These are phyloP conservation scores for Lepus oiostolus DNA, from an alignment of 2,797 vertebrate species.

Conservation along the genomic window DNA sequence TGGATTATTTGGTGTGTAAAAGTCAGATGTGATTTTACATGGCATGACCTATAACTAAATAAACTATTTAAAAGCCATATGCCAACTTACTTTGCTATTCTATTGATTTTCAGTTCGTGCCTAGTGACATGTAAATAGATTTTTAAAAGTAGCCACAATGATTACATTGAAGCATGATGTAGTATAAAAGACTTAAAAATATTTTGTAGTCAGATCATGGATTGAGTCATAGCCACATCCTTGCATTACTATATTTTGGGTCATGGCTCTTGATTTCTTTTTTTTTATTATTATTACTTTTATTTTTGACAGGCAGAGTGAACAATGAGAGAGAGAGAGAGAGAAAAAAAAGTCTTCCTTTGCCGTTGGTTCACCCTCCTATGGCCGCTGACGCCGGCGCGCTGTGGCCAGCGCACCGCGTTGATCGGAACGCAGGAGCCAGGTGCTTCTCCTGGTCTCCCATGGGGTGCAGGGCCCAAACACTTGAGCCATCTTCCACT, in stretches of 20 bases:
- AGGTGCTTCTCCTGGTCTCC: no score
- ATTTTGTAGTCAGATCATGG: neutral
- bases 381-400: no score
- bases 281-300: no score
- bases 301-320: no score
- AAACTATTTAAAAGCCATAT: constrained; percentile 72
- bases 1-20: constrained; percentile 79
- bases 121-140: constrained; percentile 11
- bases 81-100: constrained; percentile 30
- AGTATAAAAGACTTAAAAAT: neutral
- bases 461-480: no score
- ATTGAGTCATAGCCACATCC: neutral
- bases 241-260: neutral
- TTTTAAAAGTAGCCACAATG: neutral
- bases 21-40: constrained; percentile 65
- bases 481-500: no score
- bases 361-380: no score
- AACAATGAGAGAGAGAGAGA: no score
- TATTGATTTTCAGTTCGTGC: constrained; percentile 70
- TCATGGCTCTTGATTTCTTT: neutral
- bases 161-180: neutral
- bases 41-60: constrained; percentile 69
- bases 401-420: no score
- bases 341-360: no score
- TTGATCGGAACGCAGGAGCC: no score